phyloP scores from a whole-genome alignment of 2,888 invertebrate genomes.

The Actias luna region DNA sequence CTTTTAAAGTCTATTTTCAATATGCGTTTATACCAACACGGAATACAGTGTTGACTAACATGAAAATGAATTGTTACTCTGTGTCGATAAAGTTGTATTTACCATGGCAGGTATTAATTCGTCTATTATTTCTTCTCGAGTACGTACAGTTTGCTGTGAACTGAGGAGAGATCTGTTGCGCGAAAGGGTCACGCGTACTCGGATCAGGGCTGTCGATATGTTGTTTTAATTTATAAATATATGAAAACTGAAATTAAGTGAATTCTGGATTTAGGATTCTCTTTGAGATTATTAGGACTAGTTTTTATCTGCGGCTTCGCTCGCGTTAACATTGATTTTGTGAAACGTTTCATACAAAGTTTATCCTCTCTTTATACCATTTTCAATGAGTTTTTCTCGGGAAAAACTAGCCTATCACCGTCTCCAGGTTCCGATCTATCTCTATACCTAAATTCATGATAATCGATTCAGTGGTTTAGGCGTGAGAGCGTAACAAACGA shows the following conservation, averaged over 20 bases:
- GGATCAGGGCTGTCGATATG: background rate
- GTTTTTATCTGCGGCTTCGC: too few species aligned
- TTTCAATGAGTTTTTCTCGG: too few species aligned
- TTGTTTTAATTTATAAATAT: background rate
- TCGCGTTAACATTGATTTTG: too few species aligned
- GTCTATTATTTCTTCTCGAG: background rate
- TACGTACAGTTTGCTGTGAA: slow-evolving; percentile 8
- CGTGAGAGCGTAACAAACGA: too few species aligned
- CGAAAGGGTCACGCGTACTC: slow-evolving; percentile 7
- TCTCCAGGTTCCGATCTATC: too few species aligned
- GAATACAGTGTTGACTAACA: background rate
- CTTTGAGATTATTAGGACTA: too few species aligned
- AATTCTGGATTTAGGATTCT: background rate
- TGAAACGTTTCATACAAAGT: too few species aligned
- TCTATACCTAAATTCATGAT: too few species aligned
- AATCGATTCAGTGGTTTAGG: too few species aligned
- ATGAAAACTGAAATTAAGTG: too few species aligned
- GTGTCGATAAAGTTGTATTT: background rate
- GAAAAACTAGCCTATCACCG: too few species aligned
- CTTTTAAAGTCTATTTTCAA: background rate
- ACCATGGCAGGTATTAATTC: background rate
- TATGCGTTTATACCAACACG: background rate
- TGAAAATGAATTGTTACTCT: background rate
- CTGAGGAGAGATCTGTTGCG: slow-evolving; percentile 16
- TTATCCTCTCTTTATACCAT: too few species aligned